Evolutionary conservation across 2,888 invertebrate species (phyloP), one percentile per base, ranked within the genome.

Genomic region (Pyrrhosoma nymphula): DNA sequence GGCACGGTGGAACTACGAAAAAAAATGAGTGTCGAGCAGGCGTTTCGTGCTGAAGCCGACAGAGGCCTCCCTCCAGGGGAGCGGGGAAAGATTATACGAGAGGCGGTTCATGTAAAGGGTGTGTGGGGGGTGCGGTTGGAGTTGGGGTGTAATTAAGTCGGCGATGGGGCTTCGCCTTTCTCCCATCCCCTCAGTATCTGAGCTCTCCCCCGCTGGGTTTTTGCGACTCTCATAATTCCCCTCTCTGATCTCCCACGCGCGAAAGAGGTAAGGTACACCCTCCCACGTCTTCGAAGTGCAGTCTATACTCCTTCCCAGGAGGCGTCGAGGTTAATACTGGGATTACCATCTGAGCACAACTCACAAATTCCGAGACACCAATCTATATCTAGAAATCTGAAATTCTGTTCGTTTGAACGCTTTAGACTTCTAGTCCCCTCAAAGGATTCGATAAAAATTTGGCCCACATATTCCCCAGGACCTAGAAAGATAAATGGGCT

Each of bases 111-210:
- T 60, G 18, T 47, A 47, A 47, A 8, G 47, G 47, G 47, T 47
- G 2, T 2, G 8, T 4, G n/a, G 1, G 10, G 69, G 69, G 82
- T 82, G 82, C 35, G 69, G 69, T 35, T 26, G 69, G n/a, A 6
- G 12, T 60, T 60, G 69, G 69, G 69, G 69, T 26, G 82, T 82
- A 82, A 82, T 82, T 82, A 82, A 82, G 82, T 82, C 82, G 82
- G 35, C 12, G 30, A 82, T n/a, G 82, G 2, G n/a, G 82, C 82
- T 18, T 35, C 35, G 30, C 30, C 69, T 69, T 14, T 12, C 12
- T 10, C 60, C 30, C 82, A 30, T 16, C 69, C 69, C 8, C 69
- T 69, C 23, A 26, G 35, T 35, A 18, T 82, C 26, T n/a, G 69
- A 47, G 47, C 35, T 8, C 16, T 2, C 30, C 82, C 82, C 82